Conservation (phyloP, 2,113 vertebrate genomes). For the Saguinus imperator region DNA sequence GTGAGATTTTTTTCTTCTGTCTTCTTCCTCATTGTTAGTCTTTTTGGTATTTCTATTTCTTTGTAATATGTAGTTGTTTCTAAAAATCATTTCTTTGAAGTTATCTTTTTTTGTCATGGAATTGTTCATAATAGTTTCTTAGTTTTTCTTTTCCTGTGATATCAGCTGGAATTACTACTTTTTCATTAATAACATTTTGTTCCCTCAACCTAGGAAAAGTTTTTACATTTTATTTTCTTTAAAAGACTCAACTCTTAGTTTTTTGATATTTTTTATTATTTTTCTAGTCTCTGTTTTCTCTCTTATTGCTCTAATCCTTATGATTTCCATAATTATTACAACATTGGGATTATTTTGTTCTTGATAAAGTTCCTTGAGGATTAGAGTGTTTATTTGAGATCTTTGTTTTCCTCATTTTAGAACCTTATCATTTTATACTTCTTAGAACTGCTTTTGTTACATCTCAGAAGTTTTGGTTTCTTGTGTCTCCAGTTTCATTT, state of each 20-base stretch:
- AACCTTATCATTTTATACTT: background rate
- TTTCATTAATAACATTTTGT: background rate
- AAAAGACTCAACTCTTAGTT: background rate
- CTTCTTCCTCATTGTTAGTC: background rate
- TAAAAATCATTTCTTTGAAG: too few species aligned
- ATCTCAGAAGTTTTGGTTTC: background rate
- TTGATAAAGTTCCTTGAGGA: background rate
- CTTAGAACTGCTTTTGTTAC: background rate
- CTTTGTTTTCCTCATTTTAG: background rate
- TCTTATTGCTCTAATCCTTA: background rate
- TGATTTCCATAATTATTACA: background rate
- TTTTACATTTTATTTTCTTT: background rate
- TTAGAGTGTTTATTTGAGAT: background rate
- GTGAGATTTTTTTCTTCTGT: background rate
- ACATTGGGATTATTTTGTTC: background rate
- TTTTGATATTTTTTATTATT: background rate
- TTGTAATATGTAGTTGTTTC: background rate
- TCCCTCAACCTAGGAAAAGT: background rate
- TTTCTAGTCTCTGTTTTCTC: background rate
- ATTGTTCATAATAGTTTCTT: too few species aligned
- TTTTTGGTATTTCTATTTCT: background rate
- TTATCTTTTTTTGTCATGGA: too few species aligned
- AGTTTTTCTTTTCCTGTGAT: too few species aligned
- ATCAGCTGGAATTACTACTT: background rate
- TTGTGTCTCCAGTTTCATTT: background rate